Percentiles rank a stretch among this genome's conserved stretches.
These are phyloP conservation scores for Marmota flaviventris DNA, from an alignment of 2,113 vertebrate genomes.

Conservation along the genomic window DNA sequence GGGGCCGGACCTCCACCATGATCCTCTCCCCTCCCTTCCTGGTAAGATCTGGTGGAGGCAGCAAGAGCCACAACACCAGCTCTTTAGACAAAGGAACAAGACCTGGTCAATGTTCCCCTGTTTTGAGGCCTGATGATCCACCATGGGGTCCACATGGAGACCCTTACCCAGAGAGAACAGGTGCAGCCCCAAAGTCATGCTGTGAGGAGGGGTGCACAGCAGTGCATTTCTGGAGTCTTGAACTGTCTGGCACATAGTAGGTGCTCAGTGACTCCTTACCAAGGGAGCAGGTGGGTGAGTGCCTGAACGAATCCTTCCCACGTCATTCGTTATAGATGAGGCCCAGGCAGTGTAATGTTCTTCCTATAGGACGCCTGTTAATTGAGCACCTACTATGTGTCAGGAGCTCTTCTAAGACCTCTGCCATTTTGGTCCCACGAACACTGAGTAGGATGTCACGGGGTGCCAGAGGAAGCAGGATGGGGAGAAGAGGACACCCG, in stretches of 20 bases:
- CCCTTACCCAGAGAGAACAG: not conserved
- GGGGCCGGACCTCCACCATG: accelerated
- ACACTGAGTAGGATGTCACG: accelerated
- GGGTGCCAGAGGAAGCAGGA: not conserved
- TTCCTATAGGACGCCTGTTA: not conserved
- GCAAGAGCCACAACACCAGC: no score
- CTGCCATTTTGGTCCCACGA: no score
- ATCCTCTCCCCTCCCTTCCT: not conserved
- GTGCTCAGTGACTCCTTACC: no score
- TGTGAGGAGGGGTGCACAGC: no score
- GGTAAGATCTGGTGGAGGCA: not conserved
- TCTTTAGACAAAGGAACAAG: not conserved
- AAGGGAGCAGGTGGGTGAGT: not conserved
- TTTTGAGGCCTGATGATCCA: no score
- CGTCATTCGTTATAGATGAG: no score
- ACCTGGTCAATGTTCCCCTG: not conserved
- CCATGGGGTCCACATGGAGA: not conserved
- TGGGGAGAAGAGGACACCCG: not conserved
- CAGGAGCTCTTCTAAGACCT: not conserved
- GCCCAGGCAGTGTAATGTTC: no score
- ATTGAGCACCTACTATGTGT: no score
- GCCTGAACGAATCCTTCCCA: accelerated
- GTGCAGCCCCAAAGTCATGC: accelerated
- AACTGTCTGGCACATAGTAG: accelerated
- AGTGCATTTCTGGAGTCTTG: not conserved